phyloP scores from a whole-genome alignment of 2,888 invertebrate species.

The Apamea sordens region DNA sequence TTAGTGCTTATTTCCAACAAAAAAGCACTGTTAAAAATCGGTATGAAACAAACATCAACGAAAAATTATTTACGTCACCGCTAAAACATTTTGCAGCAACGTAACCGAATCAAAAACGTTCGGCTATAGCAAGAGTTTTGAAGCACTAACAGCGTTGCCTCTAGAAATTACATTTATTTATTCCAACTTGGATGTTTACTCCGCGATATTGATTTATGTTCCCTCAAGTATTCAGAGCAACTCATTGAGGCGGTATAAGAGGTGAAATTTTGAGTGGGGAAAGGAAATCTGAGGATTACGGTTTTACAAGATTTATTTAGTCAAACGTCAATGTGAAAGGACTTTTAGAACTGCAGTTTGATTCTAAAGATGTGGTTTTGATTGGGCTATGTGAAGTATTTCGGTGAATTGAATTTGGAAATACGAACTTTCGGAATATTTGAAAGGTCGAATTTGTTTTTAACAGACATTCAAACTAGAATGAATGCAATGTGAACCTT shows the following conservation, averaged over 20 bases:
- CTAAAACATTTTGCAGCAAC: conserved; percentile 32
- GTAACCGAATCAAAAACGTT: conserved; percentile 51
- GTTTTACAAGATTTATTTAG: conserved; percentile 20
- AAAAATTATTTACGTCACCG: conserved; percentile 20
- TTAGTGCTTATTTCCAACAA: not conserved
- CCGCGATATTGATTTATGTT: conserved; percentile 57
- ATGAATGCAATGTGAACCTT: not conserved
- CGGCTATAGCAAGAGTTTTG: conserved; percentile 16
- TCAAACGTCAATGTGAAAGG: conserved; percentile 9
- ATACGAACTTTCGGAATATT: not conserved
- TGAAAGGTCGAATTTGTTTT: conserved; percentile 7
- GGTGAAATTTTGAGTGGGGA: conserved; percentile 35
- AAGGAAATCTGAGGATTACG: conserved; percentile 33
- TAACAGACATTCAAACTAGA: not conserved
- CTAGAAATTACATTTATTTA: conserved; percentile 57
- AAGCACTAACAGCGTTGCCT: conserved; percentile 7
- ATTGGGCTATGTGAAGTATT: conserved; percentile 16
- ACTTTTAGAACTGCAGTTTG: conserved; percentile 22
- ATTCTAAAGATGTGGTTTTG: conserved; percentile 16
- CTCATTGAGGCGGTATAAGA: conserved; percentile 35
- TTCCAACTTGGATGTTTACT: conserved; percentile 40
- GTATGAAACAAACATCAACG: conserved; percentile 7
- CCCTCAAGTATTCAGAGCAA: conserved; percentile 42
- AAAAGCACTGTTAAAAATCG: not conserved
- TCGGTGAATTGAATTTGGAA: conserved; percentile 15